A percentile compares a stretch with the other conserved stretches of the same genome.
Evolutionary conservation across 2,113 vertebrate species (phyloP).

Genomic region (Serilophus lunatus): DNA sequence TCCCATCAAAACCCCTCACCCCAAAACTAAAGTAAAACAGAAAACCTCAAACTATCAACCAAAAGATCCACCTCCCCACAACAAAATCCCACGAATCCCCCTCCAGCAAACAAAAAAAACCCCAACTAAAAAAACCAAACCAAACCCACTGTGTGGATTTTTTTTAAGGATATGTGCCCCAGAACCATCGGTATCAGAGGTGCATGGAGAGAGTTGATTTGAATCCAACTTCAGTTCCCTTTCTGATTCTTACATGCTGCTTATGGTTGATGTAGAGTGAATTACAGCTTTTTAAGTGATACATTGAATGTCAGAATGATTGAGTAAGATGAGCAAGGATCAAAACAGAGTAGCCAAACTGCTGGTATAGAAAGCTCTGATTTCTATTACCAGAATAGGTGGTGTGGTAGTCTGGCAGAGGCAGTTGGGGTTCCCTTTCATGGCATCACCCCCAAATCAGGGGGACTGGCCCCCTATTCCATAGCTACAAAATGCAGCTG

Average conservation of each 20-base stretch:
- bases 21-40: background rate
- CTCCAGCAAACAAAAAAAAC: too few species aligned
- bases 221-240: background rate
- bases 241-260: background rate
- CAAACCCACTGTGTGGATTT: background rate
- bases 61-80: too few species aligned
- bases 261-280: background rate
- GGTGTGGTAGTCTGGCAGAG: background rate
- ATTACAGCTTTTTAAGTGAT: background rate
- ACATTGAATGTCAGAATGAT: background rate
- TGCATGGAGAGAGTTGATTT: background rate
- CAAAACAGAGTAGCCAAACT: background rate
- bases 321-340: background rate
- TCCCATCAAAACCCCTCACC: too few species aligned
- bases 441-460: background rate
- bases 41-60: background rate
- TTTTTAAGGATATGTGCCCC: background rate
- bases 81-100: background rate
- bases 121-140: too few species aligned
- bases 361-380: background rate
- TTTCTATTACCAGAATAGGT: background rate
- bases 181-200: background rate
- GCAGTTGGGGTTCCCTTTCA: background rate
- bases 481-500: background rate
- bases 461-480: background rate